A percentile compares a stretch with the other conserved stretches of the same genome.
Evolutionary conservation across 2,113 vertebrate genomes (phyloP).

Genomic region (Hydrolagus affinis): DNA sequence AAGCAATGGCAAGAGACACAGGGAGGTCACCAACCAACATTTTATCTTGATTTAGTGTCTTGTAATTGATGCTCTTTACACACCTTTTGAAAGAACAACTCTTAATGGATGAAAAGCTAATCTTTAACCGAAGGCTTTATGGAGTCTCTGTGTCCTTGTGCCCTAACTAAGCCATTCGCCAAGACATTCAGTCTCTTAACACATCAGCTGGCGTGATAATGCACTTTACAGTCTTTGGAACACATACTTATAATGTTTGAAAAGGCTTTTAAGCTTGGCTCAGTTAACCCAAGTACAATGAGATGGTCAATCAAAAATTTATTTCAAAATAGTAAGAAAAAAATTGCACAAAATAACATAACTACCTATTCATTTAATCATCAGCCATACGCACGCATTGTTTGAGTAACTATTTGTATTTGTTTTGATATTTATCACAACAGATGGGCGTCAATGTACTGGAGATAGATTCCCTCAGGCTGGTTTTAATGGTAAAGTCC

Average conservation of each 20-base stretch:
- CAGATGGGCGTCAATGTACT: too few species aligned
- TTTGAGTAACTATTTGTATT: neutral
- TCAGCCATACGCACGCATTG: neutral
- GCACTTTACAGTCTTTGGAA: neutral
- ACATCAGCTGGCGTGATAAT: neutral
- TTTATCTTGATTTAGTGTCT: neutral
- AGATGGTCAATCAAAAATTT: neutral
- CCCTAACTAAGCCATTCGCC: neutral
- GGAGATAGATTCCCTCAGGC: too few species aligned
- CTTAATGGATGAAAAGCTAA: neutral
- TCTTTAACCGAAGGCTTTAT: neutral
- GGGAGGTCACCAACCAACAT: neutral
- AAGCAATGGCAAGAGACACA: neutral
- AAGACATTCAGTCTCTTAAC: neutral
- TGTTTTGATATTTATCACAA: too few species aligned
- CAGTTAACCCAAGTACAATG: neutral
- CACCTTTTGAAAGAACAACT: neutral
- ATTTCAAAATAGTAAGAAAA: neutral
- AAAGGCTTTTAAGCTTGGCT: neutral
- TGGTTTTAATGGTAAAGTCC: too few species aligned
- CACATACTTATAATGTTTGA: neutral
- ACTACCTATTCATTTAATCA: neutral
- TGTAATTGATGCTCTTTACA: neutral
- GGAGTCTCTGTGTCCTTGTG: neutral
- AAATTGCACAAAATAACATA: neutral